Evolutionary conservation across 2,797 vertebrate species (phyloP), one percentile per base, ranked within the genome.

Genomic region (Microchirus variegatus): DNA sequence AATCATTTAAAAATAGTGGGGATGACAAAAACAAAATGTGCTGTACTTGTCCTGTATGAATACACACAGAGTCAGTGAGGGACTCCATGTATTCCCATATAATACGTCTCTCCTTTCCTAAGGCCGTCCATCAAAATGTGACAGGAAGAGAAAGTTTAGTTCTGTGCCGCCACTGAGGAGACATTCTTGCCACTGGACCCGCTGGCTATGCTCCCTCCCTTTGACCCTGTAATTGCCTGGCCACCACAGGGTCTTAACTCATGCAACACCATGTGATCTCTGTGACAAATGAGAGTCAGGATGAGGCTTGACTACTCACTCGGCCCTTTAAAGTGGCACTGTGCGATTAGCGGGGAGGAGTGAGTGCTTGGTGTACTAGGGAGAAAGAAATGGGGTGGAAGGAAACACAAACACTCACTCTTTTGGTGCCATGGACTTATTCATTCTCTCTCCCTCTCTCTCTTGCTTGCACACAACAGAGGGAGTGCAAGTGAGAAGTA

Each of bases 91-190:
- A 17, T 75, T 76, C 73, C 47, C 49, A 79, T 66, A 68, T 42
- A 73, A 53, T 53, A 50, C 46, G 63, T 61, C 67, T 70, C 49
- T 57, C 73, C 51, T 56, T 78, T 55, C 78, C 66, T 54, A 67
- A 64, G 60, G 52, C 78, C 53, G 70, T 86, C 67, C 67, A 85
- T 90, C 83, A 90, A 84, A 85, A 64, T 14, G 54, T 22, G 65
- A 90, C 87, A 90, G 86, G 80, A 87, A 86, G 80, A 75, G 67
- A 86, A 83, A 72, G 66, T 77, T 87, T 74, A 85, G 80, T 84
- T 84, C 71, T 63, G 73, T 65, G 84, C 82, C 74, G 73, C 81
- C 87, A 82, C 75, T 3, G 55, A 74, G 72, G 81, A 89, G 83
- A 81, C 59, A 37, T 80, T 68, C 63, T 77, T 69, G 75, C 84